Evolutionary conservation across 2,113 vertebrate species (phyloP), one percentile per base, ranked within the genome.

Genomic region (Chitala chitala): DNA sequence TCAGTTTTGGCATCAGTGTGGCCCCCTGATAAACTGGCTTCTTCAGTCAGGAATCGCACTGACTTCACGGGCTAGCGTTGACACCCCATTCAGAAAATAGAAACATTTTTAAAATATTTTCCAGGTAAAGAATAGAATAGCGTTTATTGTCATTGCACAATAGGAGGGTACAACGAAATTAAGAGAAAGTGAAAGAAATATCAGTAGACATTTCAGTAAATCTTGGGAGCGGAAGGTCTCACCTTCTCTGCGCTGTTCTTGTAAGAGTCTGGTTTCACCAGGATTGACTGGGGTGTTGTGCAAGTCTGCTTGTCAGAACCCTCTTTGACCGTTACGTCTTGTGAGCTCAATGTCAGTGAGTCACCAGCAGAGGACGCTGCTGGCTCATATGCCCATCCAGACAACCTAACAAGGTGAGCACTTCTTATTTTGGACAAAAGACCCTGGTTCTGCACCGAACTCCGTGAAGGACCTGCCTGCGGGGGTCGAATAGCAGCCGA

Each of bases 41-140:
- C 87, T 86, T 95, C 89, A 78, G 93, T 92, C 78, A 92, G 84
- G 82, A 98, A 98, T 72, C 96, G 82, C 81, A 98, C 96, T 0
- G 95, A 96, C 85, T 98, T 98, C 75, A 90, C 88, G 65, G 93
- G 92, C 96, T 98, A 82, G 74, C 82, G 42, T 5, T n/a, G n/a
- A n/a, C n/a, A n/a, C n/a, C n/a, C n/a, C n/a, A n/a, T n/a, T n/a
- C n/a, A n/a, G n/a, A n/a, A n/a, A n/a, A n/a, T n/a, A n/a, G n/a
- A n/a, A n/a, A n/a, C n/a, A n/a, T n/a, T n/a, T n/a, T n/a, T n/a
- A n/a, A n/a, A n/a, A n/a, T n/a, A n/a, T n/a, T n/a, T n/a, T n/a
- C n/a, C n/a, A n/a, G n/a, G n/a, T n/a, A n/a, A 61, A 69, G 46
- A 22, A 72, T 15, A 75, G n/a, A 42, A 24, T 12, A 8, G 22